Conservation (phyloP, 2,113 vertebrate species). For the Pholis gunnellus region DNA sequence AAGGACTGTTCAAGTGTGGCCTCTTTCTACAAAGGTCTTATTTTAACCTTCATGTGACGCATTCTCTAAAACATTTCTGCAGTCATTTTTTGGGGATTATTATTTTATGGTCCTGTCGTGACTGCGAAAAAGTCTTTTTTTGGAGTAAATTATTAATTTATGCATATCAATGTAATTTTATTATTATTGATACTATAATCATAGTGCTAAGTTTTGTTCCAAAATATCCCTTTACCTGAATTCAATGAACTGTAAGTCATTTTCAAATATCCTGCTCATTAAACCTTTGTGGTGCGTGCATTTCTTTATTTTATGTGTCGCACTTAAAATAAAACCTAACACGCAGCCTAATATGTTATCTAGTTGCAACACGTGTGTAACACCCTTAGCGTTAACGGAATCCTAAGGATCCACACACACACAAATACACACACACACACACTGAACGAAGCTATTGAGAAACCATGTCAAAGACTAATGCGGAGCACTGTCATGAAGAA, state of each 20-base stretch:
- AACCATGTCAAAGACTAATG: conserved; percentile 37
- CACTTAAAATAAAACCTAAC: conserved; percentile 8
- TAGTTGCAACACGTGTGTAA: conserved; percentile 60
- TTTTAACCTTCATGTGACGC: not conserved
- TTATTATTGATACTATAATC: not conserved
- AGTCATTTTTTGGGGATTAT: not conserved
- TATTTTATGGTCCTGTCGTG: not conserved
- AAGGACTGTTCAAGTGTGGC: conserved; percentile 3
- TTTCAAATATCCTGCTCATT: not conserved
- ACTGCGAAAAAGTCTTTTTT: not conserved
- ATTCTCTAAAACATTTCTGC: not conserved
- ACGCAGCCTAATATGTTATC: conserved; percentile 62
- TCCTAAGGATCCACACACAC: not conserved
- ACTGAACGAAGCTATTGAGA: not conserved
- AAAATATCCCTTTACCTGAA: conserved; percentile 3
- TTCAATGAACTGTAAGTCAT: not conserved
- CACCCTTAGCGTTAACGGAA: conserved; percentile 12
- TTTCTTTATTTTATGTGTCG: not conserved
- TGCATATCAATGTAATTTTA: not conserved
- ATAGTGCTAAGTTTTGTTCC: not conserved
- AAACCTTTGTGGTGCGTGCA: not conserved
- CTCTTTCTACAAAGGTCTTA: not conserved
- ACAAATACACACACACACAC: not conserved
- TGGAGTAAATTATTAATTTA: not conserved
- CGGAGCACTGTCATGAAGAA: conserved; percentile 61